Base-by-base conservation (phyloP, 2,113 vertebrate species). In the Melanotaenia duboulayi region DNA sequence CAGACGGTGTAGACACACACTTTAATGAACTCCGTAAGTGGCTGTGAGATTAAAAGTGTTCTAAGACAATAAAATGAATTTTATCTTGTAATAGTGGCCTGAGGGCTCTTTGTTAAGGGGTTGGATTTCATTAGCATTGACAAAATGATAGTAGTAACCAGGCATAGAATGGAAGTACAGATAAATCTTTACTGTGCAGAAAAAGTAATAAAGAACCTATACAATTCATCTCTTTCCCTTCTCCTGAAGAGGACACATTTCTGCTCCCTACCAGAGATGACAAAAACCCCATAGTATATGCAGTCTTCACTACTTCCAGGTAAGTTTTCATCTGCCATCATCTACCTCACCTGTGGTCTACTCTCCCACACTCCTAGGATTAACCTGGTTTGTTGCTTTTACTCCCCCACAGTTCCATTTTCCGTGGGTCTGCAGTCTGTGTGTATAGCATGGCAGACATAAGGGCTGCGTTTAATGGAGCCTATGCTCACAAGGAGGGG, bases 21-120 rank as follows among this genome's bases (percentile, higher is more conserved):
- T 99, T 99, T 63, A 95, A 99, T 90, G 96, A 99, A 81, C 95
- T 99, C 7, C 97, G 98, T 99, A 94, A 97, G 97, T 96, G 54
- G 65, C 22, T 59, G 32, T 37, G 22, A 50, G 20, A 62, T 54
- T 40, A 25, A 60, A 68, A 55, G 24, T 24, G 19, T 72, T 54
- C 32, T 17, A 48, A 23, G 62, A 28, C 44, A 61, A 4, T 20
- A 57, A 61, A 72, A 1, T 52, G 32, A 1, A 28, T 48, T 73
- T 58, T 22, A 44, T 77, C 19, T 57, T 70, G 11, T 10, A 52
- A 28, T 40, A 49, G 25, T 7, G 1, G 28, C 25, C 13, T 12
- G 2, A 54, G 17, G 66, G 35, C 10, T 75, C 25, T 64, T 65
- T n/a, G 61, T 14, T 54, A 20, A 57, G 46, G 39, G 7, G 62